phyloP scores from a whole-genome alignment of 1,140 invertebrate genomes.

The Eupeodes corollae region DNA sequence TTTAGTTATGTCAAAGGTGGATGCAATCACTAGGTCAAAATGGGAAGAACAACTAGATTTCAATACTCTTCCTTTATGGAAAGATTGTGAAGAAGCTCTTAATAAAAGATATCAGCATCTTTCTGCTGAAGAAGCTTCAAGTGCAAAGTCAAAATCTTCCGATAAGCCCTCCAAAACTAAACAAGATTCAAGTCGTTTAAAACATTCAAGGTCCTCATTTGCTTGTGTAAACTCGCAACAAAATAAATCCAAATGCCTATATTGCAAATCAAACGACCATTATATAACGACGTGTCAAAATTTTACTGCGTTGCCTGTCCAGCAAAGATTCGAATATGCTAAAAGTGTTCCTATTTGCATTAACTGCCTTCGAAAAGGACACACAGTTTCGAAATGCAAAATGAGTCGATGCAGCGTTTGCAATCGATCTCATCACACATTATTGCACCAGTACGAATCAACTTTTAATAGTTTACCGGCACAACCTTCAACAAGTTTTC shows the following conservation, averaged over 20 bases:
- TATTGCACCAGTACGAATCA: neutral
- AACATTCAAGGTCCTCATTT: neutral
- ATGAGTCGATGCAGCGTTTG: constrained; percentile 1
- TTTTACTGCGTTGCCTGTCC: neutral
- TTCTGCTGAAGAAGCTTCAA: constrained; percentile 4
- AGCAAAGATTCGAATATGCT: constrained; percentile 3
- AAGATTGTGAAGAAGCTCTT: constrained; percentile 1
- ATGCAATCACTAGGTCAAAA: constrained; percentile 3
- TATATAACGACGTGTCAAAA: neutral
- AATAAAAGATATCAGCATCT: constrained; percentile 6
- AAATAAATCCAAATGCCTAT: neutral
- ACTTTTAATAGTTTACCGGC: neutral
- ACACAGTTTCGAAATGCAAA: constrained; percentile 2
- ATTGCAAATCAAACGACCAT: constrained; percentile 1
- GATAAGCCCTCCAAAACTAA: neutral
- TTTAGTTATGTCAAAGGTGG: constrained; percentile 6
- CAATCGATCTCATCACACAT: neutral
- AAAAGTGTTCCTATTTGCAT: constrained; percentile 1
- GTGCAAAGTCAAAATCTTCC: neutral
- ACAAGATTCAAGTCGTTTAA: neutral
- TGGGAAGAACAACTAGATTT: constrained; percentile 7
- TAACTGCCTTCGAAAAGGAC: constrained; percentile 3
- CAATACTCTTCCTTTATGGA: constrained; percentile 2
- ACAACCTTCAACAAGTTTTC: neutral
- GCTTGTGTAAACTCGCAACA: neutral